These are phyloP conservation scores for Zeugodacus cucurbitae DNA, from an alignment of 1,140 invertebrate genomes.

Conservation along the genomic window DNA sequence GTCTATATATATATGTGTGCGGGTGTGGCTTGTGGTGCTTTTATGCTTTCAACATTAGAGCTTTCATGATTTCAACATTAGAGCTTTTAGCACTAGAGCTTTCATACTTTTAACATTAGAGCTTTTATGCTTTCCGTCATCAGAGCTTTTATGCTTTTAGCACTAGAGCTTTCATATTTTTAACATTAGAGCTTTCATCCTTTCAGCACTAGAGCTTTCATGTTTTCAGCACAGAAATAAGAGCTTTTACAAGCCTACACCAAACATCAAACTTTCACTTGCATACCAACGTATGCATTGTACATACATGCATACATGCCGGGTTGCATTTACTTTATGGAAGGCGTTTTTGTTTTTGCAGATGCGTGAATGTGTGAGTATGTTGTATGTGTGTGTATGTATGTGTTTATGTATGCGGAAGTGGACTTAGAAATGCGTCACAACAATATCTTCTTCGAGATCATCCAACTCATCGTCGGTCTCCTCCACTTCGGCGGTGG, in stretches of 20 bases:
- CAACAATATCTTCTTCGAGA: slow-evolving; percentile 85
- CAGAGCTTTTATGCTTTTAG: not conserved
- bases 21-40: slow-evolving; percentile 14
- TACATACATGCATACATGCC: not conserved
- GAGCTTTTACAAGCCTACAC: not conserved
- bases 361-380: slow-evolving; percentile 20
- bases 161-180: too few relatives aligned
- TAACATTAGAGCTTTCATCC: not conserved
- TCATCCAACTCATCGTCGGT: slow-evolving; percentile 85
- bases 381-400: not conserved
- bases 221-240: not conserved
- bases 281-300: not conserved
- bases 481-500: slow-evolving; percentile 71
- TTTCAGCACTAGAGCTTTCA: not conserved
- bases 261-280: not conserved
- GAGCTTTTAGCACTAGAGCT: too few relatives aligned
- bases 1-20: slow-evolving; percentile 11
- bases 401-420: slow-evolving; percentile 41
- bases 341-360: slow-evolving; percentile 43
- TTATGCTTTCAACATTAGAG: not conserved
- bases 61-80: not conserved
- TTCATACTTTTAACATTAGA: not conserved
- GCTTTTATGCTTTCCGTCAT: not conserved
- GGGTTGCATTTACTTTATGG: not conserved
- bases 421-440: slow-evolving; percentile 78